Conservation (phyloP, 2,797 vertebrate genomes). For the Notolabrus celidotus region DNA sequence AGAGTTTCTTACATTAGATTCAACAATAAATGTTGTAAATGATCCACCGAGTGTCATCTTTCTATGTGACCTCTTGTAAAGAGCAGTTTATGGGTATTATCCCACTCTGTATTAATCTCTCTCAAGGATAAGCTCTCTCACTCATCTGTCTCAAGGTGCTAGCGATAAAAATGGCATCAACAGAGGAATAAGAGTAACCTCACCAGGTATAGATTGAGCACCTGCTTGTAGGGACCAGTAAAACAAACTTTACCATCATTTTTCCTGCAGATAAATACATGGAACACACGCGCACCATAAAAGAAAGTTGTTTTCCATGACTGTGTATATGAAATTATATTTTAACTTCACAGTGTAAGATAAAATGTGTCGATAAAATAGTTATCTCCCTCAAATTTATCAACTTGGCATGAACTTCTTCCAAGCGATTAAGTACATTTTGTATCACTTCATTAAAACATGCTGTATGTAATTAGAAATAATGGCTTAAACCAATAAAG, state of each 20-base stretch:
- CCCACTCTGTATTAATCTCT: slow-evolving; percentile 34
- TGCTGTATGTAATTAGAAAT: not conserved
- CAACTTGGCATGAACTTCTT: not conserved
- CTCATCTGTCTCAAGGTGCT: slow-evolving; percentile 34
- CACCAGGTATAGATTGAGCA: slow-evolving; percentile 4
- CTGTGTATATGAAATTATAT: too few relatives aligned
- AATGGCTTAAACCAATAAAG: not conserved
- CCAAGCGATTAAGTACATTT: not conserved
- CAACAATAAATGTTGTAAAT: slow-evolving; percentile 29
- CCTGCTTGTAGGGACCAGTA: not conserved
- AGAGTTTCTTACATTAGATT: slow-evolving; percentile 10
- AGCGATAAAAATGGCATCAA: slow-evolving; percentile 40
- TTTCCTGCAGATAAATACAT: not conserved
- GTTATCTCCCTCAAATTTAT: not conserved
- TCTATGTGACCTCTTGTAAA: slow-evolving; percentile 37
- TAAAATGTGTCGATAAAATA: too few relatives aligned
- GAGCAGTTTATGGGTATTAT: slow-evolving; percentile 41
- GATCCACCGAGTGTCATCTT: slow-evolving; percentile 19
- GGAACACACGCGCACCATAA: too few relatives aligned
- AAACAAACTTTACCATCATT: not conserved
- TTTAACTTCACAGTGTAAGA: too few relatives aligned
- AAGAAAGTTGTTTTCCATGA: not conserved
- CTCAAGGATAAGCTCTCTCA: slow-evolving; percentile 25
- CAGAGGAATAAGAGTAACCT: slow-evolving; percentile 10
- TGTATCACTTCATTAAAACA: not conserved